Conservation (phyloP, 2,113 vertebrate genomes). For the Cyprinodon variegatus region DNA sequence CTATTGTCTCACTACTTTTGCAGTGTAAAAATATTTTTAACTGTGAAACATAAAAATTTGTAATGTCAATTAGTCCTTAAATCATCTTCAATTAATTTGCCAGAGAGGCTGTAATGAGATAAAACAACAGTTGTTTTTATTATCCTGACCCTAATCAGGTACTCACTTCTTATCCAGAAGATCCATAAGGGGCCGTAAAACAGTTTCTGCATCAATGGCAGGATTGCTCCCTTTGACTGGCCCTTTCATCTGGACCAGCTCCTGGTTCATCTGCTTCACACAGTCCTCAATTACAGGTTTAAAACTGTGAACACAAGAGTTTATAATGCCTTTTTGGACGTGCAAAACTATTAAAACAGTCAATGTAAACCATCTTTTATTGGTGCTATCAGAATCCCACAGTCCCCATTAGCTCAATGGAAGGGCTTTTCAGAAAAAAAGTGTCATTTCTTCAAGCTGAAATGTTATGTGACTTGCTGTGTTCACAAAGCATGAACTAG, state of each 20-base stretch:
- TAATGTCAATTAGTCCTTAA: too few species aligned
- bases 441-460: conserved; percentile 29
- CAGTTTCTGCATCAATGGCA: conserved; percentile 91
- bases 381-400: background rate
- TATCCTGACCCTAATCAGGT: conserved; percentile 1
- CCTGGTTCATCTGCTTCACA: conserved; percentile 93
- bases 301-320: conserved; percentile 80
- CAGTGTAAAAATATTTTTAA: background rate
- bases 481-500: conserved; percentile 3
- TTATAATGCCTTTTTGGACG: background rate
- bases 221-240: conserved; percentile 85
- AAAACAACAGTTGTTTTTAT: background rate
- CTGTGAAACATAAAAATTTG: too few species aligned
- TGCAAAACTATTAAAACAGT: background rate
- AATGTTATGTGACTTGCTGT: conserved; percentile 36
- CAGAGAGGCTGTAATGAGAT: background rate
- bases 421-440: conserved; percentile 9
- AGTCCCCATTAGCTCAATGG: conserved; percentile 12
- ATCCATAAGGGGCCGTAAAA: conserved; percentile 94
- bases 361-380: background rate
- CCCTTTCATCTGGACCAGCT: conserved; percentile 90
- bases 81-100: background rate
- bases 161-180: conserved; percentile 94
- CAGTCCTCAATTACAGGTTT: conserved; percentile 92
- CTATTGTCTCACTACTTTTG: background rate